Conservation (phyloP, 2,113 vertebrate species). For the Oenanthe melanoleuca region DNA sequence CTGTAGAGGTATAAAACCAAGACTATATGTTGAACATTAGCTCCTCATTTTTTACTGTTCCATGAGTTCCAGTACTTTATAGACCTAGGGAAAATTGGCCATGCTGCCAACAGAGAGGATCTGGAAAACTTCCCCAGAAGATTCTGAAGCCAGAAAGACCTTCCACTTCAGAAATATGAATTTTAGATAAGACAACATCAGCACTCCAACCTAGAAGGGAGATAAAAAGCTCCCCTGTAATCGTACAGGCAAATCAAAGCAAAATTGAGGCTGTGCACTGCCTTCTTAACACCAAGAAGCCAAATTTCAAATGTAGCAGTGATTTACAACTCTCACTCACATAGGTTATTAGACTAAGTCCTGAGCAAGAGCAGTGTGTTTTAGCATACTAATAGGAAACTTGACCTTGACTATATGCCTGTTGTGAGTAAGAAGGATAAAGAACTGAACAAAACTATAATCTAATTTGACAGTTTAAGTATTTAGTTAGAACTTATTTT, state of each 20-base stretch:
- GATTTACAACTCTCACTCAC: background rate
- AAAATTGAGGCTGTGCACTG: background rate
- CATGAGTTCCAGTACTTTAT: background rate
- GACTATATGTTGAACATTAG: background rate
- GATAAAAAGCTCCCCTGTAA: background rate
- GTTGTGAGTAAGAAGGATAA: background rate
- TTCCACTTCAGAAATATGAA: background rate
- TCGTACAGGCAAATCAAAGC: background rate
- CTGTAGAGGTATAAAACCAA: background rate
- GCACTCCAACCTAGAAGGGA: background rate
- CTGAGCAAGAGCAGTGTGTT: background rate
- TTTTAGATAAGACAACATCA: background rate
- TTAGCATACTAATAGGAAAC: constrained; percentile 19
- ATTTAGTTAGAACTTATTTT: background rate
- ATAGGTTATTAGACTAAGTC: background rate
- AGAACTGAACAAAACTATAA: background rate
- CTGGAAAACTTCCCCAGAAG: background rate
- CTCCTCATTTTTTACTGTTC: background rate
- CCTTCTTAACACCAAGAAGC: background rate
- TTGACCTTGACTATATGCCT: background rate
- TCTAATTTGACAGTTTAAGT: background rate
- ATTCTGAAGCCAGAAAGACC: background rate
- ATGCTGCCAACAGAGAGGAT: background rate
- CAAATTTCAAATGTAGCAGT: background rate
- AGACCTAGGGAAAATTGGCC: background rate